Evolutionary conservation across 2,113 vertebrate genomes (phyloP).

Genomic region (Ivindomyrus marchei): DNA sequence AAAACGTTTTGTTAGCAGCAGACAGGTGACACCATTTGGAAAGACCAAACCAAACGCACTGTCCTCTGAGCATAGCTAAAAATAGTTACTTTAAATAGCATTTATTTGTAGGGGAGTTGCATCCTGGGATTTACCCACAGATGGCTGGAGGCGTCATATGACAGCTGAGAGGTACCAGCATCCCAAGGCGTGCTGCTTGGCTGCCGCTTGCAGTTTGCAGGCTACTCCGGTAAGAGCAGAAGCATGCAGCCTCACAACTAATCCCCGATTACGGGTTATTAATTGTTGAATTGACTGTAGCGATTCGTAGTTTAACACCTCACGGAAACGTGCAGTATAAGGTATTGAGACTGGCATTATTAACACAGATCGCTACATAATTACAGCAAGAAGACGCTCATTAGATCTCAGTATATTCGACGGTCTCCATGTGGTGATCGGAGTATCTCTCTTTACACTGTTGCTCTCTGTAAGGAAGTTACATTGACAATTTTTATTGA

Average conservation of each 20-base stretch:
- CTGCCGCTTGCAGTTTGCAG: background rate
- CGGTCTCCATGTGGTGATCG: background rate
- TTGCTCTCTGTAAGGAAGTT: background rate
- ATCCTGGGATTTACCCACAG: constrained; percentile 2
- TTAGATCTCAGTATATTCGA: background rate
- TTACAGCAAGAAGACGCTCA: background rate
- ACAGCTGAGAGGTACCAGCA: background rate
- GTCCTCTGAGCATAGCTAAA: background rate
- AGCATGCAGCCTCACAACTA: background rate
- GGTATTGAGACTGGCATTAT: background rate
- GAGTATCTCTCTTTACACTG: background rate
- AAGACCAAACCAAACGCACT: background rate
- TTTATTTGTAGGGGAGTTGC: background rate
- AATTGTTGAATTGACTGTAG: background rate
- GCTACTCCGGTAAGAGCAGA: background rate
- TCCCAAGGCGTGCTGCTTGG: background rate
- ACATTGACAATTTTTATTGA: background rate
- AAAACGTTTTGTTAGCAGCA: background rate
- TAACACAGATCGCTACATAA: background rate
- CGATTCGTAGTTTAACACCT: background rate
- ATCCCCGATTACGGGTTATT: background rate
- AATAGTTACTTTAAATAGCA: background rate
- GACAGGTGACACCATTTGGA: background rate
- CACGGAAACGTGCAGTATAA: background rate
- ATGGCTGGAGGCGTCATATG: constrained; percentile 4